phyloP scores from a whole-genome alignment of 1,140 invertebrate species.

The Portunus trituberculatus region DNA sequence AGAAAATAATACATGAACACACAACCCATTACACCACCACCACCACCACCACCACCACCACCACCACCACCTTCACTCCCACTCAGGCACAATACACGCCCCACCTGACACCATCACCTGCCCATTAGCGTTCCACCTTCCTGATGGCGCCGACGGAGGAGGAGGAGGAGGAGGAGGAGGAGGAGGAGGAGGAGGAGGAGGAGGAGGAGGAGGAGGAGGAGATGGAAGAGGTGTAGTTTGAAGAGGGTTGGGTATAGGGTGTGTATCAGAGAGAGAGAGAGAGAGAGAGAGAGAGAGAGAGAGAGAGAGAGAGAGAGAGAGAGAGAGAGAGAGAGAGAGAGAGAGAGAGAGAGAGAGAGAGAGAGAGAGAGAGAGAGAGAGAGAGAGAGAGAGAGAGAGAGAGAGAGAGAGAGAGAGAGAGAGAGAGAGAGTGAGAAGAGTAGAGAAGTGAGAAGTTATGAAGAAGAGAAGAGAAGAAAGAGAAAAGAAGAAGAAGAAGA shows the following conservation, averaged over 20 bases:
- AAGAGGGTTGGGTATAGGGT: not conserved
- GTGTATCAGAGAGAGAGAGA: not conserved
- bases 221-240: not conserved
- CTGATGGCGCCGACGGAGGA: not conserved
- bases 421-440: not conserved
- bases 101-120: not conserved
- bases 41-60: not conserved
- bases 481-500: not conserved
- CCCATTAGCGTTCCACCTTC: not conserved
- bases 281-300: not conserved
- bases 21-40: not conserved
- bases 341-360: not conserved
- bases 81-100: not conserved
- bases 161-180: not conserved
- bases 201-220: not conserved
- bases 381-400: constrained; percentile 27
- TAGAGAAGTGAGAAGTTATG: not conserved
- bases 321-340: not conserved
- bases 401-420: not conserved
- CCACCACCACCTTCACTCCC: too few relatives aligned
- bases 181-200: not conserved
- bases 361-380: not conserved
- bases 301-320: not conserved
- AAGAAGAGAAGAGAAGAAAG: not conserved
- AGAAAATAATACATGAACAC: not conserved